Base-by-base conservation (phyloP, 37 sponge, comb jelly and placozoan genomes). In the Oopsacas minuta region DNA sequence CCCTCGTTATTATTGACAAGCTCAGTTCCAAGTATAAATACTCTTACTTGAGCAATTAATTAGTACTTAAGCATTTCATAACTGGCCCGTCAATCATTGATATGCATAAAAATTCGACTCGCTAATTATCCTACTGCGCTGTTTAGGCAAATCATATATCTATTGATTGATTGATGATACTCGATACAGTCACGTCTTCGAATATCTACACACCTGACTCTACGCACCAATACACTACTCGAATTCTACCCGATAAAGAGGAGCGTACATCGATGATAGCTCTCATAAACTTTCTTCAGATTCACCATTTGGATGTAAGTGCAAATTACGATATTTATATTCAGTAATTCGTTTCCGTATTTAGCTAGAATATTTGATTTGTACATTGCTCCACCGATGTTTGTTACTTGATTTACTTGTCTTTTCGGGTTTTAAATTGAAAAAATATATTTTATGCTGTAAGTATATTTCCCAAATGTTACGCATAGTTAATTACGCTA, bases 41-140 rank as follows among this genome's bases (percentile, higher is more conserved):
- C 75, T 61, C 75, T 61, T n/a, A 61, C 28, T 61, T 10, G 30
- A 61, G 75, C 75, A 61, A 61, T 61, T 61, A 61, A 61, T 61
- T 61, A 61, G 17, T 61, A 61, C 30, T 61, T 61, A 25, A 12
- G 75, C 75, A 61, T 25, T n/a, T 61, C 30, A 61, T 20, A 42
- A 42, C 15, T 42, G 8, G 15, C 8, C n/a, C 49, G 49, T 42
- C 49, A 42, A 42, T 42, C 49, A 17, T 42, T 42, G 15, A 8
- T 42, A 42, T 42, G 49, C n/a, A n/a, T n/a, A n/a, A n/a, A n/a
- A n/a, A n/a, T n/a, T n/a, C n/a, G n/a, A n/a, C 49, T 42, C 49
- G 8, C 49, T 42, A 42, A 42, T 42, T 15, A 42, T 42, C 49
- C 49, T n/a, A 42, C 15, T 42, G 49, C 49, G 49, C 49, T 42